Percentiles rank a stretch among this genome's conserved stretches.
Conservation (phyloP, 2,888 invertebrate species). For the Acronicta psi region DNA sequence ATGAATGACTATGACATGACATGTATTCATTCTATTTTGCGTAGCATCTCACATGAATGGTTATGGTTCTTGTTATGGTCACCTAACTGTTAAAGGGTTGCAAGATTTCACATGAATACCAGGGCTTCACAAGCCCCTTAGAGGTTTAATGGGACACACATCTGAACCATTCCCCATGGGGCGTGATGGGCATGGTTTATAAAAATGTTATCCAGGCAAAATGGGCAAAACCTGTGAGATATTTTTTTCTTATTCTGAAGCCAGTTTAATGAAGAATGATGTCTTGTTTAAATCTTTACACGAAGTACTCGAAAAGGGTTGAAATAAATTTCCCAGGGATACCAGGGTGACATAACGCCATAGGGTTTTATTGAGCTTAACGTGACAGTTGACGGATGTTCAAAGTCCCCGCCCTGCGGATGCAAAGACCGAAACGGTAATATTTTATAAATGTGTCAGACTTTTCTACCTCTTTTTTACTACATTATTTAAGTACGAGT, state of each 20-base stretch:
- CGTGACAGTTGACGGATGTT: constrained; percentile 29
- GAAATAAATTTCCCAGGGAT: constrained; percentile 17
- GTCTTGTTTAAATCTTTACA: background rate
- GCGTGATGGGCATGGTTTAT: constrained; percentile 2
- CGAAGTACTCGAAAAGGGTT: constrained; percentile 20
- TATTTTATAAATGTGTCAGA: background rate
- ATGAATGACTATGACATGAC: constrained; percentile 1
- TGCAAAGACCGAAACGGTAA: background rate
- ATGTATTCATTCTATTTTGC: constrained; percentile 1
- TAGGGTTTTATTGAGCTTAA: constrained; percentile 14
- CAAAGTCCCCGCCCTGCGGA: background rate
- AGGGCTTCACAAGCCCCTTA: constrained; percentile 14
- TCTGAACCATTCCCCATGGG: constrained; percentile 12
- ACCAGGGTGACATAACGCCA: constrained; percentile 28
- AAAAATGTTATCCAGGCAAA: no score
- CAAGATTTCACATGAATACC: constrained; percentile 30
- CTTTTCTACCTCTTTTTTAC: background rate
- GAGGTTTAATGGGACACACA: constrained; percentile 7
- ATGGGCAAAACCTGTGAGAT: constrained; percentile 1
- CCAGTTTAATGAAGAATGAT: background rate
- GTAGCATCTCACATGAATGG: background rate
- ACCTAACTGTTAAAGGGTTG: constrained; percentile 1
- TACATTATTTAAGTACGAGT: background rate
- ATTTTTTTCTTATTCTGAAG: background rate
- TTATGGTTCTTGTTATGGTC: no score